Percentiles rank a stretch among this genome's conserved stretches.
These are phyloP conservation scores for Caenorhabditis macrosperma DNA, from an alignment of 2,888 invertebrate genomes.

Conservation along the genomic window DNA sequence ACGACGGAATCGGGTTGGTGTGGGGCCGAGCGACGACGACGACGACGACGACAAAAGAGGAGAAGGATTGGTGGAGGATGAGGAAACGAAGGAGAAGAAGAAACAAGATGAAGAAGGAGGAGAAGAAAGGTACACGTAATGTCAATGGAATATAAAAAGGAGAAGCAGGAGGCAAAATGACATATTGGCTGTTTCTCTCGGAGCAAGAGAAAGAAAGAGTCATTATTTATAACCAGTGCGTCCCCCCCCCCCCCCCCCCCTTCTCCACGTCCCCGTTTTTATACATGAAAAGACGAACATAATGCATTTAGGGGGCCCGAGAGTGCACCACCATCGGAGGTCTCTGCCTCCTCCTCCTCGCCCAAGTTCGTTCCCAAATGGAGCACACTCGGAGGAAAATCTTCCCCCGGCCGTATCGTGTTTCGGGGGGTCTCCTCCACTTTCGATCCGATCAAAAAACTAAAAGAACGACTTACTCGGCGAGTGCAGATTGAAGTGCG, in stretches of 20 bases:
- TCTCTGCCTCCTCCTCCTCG: too few species aligned
- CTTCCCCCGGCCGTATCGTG: slow-evolving; percentile 19
- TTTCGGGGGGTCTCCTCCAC: slow-evolving; percentile 36
- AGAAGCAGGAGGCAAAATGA: slow-evolving; percentile 44
- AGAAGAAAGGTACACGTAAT: slow-evolving; percentile 49
- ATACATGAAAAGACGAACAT: slow-evolving; percentile 11
- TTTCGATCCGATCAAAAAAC: slow-evolving; percentile 31
- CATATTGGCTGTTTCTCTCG: slow-evolving; percentile 47
- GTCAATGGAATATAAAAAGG: slow-evolving; percentile 48
- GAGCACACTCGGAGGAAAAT: slow-evolving; percentile 14
- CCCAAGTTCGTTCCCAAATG: slow-evolving; percentile 43
- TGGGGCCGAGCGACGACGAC: background rate
- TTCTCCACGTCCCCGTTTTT: slow-evolving; percentile 25
- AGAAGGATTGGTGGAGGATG: background rate
- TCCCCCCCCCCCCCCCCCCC: background rate
- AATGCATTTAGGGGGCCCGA: slow-evolving; percentile 5
- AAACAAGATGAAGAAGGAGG: background rate
- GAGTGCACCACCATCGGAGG: background rate
- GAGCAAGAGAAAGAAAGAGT: slow-evolving; percentile 24
- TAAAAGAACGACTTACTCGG: slow-evolving; percentile 49
- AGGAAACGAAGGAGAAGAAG: slow-evolving; percentile 3
- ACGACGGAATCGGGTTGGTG: slow-evolving; percentile 23
- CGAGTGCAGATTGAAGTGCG: slow-evolving; percentile 57
- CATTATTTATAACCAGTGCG: slow-evolving; percentile 54
- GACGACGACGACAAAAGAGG: slow-evolving; percentile 6